Conservation (phyloP, 2,888 invertebrate species). For the Drosophila borborema region DNA sequence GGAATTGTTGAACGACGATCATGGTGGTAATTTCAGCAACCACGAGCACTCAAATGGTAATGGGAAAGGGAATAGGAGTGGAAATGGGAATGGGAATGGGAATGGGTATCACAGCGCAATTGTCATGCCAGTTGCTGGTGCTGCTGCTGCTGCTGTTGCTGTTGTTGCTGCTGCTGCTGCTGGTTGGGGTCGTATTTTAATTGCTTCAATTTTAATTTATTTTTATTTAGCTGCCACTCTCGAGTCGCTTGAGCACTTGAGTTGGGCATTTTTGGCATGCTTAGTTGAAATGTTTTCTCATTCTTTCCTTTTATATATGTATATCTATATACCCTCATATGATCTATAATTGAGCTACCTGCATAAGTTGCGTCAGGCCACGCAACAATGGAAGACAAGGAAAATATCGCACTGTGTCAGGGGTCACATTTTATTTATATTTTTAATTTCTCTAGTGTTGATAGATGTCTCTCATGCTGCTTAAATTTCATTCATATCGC, state of each 20-base stretch:
- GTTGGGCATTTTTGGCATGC: slow-evolving; percentile 44
- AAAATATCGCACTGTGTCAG: slow-evolving; percentile 34
- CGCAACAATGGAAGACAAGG: slow-evolving; percentile 2
- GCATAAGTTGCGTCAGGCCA: slow-evolving; percentile 48
- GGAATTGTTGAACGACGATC: slow-evolving; percentile 63
- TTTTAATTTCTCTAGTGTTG: slow-evolving; percentile 11
- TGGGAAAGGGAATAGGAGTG: slow-evolving; percentile 1
- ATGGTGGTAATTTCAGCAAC: slow-evolving; percentile 75
- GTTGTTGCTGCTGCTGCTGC: slow-evolving; percentile 13
- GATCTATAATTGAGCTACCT: slow-evolving; percentile 61
- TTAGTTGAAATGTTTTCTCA: slow-evolving; percentile 38
- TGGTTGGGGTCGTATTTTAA: slow-evolving; percentile 67
- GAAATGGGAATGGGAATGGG: slow-evolving; percentile 1
- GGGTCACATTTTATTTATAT: slow-evolving; percentile 25
- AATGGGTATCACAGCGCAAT: slow-evolving; percentile 45
- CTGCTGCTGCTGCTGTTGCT: not conserved
- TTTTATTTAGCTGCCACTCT: slow-evolving; percentile 39
- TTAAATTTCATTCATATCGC: slow-evolving; percentile 17
- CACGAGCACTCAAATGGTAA: not conserved
- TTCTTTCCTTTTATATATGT: slow-evolving; percentile 11
- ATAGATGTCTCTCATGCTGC: slow-evolving; percentile 29
- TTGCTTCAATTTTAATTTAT: slow-evolving; percentile 76
- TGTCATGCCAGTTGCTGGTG: slow-evolving; percentile 40
- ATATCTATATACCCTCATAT: slow-evolving; percentile 41
- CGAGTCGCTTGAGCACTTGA: slow-evolving; percentile 23